Percentiles rank a stretch among this genome's conserved stretches.
phyloP scores from a whole-genome alignment of 2,797 vertebrate species.

The Rachycentron canadum region DNA sequence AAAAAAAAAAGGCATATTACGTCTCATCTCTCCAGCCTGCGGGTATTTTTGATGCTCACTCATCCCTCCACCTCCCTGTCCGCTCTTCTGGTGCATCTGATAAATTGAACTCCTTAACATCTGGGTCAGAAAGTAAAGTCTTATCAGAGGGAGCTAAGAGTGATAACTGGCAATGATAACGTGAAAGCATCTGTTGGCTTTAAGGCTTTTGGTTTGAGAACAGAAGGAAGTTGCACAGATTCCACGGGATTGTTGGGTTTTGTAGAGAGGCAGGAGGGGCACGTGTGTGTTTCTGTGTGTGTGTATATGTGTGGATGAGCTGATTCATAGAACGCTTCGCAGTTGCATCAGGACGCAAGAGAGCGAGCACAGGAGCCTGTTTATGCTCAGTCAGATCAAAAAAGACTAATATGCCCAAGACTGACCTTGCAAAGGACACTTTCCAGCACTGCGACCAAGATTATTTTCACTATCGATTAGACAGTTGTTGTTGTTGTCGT shows the following conservation, averaged over 20 bases:
- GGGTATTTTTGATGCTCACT: conserved; percentile 73
- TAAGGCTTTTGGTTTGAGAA: conserved; percentile 81
- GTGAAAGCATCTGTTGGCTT: conserved; percentile 80
- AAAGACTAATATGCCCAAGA: conserved; percentile 15
- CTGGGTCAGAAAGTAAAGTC: conserved; percentile 82
- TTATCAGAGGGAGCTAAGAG: conserved; percentile 78
- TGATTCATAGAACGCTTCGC: conserved; percentile 70
- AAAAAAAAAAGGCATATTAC: conserved; percentile 67
- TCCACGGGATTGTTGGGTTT: conserved; percentile 70
- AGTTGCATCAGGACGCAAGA: conserved; percentile 40
- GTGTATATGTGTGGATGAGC: conserved; percentile 48
- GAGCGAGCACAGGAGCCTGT: conserved; percentile 2
- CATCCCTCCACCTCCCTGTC: conserved; percentile 72
- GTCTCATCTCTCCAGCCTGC: conserved; percentile 76
- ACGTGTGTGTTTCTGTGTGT: conserved; percentile 19
- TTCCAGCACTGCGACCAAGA: not conserved
- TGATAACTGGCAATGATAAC: conserved; percentile 77
- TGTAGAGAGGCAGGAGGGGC: conserved; percentile 43
- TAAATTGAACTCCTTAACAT: conserved; percentile 84
- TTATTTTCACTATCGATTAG: conserved; percentile 8
- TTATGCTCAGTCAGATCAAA: conserved; percentile 27
- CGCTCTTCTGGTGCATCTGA: conserved; percentile 77
- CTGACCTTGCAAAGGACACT: not conserved
- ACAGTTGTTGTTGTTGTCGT: not conserved
- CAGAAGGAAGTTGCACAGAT: conserved; percentile 76